These are phyloP conservation scores for Gari tellinella DNA, from an alignment of 2,888 invertebrate genomes.

Conservation along the genomic window DNA sequence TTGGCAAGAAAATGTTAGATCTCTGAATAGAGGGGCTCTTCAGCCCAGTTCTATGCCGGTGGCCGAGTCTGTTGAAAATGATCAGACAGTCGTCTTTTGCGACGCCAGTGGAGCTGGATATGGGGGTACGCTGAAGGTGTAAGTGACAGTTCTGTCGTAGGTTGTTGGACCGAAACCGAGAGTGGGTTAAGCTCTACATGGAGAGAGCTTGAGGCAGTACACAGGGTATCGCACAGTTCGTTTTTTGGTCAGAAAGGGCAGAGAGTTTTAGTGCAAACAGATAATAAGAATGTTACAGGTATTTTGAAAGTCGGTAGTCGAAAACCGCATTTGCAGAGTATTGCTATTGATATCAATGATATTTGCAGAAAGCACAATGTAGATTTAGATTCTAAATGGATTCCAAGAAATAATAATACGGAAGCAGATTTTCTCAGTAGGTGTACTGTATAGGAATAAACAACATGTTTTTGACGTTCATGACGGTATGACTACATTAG, in stretches of 20 bases:
- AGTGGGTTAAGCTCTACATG: constrained; percentile 4
- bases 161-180: background rate
- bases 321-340: constrained; percentile 3
- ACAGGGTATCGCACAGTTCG: background rate
- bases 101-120: constrained; percentile 17
- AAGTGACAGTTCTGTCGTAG: too few species aligned
- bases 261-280: constrained; percentile 13
- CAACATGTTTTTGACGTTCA: too few species aligned
- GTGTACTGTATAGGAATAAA: too few species aligned
- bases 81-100: constrained; percentile 17
- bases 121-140: constrained; percentile 3
- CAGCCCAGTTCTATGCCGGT: too few species aligned
- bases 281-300: constrained; percentile 7
- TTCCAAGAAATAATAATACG: too few species aligned
- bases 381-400: background rate
- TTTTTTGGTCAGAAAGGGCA: background rate
- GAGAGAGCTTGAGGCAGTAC: constrained; percentile 8
- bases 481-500: too few species aligned
- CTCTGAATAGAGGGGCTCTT: constrained; percentile 2
- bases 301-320: constrained; percentile 12
- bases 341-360: constrained; percentile 2
- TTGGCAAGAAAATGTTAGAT: constrained; percentile 9
- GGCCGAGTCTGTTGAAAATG: too few species aligned
- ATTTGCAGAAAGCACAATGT: constrained; percentile 5
- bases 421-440: constrained; percentile 9